Base-by-base conservation (phyloP, 92 coral and sea anemone species). In the Paragorgia papillata region DNA sequence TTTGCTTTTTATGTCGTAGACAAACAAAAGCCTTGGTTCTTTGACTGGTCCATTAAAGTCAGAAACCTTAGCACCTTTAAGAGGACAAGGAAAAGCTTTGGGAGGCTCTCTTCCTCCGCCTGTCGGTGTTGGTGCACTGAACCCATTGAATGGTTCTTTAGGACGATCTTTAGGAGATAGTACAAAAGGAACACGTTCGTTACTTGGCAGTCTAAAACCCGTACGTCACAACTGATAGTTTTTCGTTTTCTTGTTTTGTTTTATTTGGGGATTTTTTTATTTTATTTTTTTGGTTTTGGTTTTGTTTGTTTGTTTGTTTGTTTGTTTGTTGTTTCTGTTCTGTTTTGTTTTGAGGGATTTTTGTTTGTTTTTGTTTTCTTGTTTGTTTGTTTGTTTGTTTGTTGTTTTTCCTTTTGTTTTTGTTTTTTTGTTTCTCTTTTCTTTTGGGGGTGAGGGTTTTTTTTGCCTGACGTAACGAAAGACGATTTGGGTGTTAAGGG, bases 31-130 rank as follows among this genome's bases (percentile, higher is more conserved):
- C 9, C 74, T 25, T 44, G 57, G 57, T 14, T 67, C 57, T 21
- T 54, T 57, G 22, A 34, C 37, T 51, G 77, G 62, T 54, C 77
- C 77, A 0, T 26, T 54, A 13, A 70, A 70, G 30, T 8, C 62
- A 15, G 77, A 70, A 29, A 19, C 46, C 51, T 40, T 70, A 29
- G 77, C 44, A 4, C 77, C 77, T 17, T 50, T 70, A 53, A 62
- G 77, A 31, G 77, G 77, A 34, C 77, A 50, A 70, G 62, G 59
- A 18, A 44, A 27, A 68, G 58, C 41, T 1, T 33, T 70, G 53
- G 77, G 77, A 32, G 32, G 49, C 35, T 70, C 77, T 31, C 57
- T 70, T 26, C 62, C 77, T 25, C 41, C 62, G 15, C 48, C 77
- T 17, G 46, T 33, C 51, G 77, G 62, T 53, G 77, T 28, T 28